phyloP scores from a whole-genome alignment of 2,888 invertebrate species.

The Lepeophtheirus nordmannii region DNA sequence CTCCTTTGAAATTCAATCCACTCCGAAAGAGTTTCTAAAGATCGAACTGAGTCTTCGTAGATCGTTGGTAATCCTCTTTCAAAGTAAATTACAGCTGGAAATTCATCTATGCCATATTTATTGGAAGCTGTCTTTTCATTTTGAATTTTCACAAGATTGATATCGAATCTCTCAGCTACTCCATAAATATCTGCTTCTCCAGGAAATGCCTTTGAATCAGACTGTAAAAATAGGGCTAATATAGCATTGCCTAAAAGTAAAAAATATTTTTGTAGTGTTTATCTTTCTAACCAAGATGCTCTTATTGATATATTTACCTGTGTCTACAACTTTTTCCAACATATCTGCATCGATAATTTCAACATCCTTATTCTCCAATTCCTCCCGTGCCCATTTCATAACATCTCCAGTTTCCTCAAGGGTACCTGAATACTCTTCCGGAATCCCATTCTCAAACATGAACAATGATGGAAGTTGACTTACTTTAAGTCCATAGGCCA shows the following conservation, averaged over 20 bases:
- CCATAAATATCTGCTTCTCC: neutral
- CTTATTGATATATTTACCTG: neutral
- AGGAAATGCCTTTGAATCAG: neutral
- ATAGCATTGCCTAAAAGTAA: neutral
- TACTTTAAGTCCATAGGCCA: neutral
- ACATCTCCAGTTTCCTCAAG: slow-evolving; percentile 6
- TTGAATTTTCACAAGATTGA: neutral
- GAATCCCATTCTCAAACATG: slow-evolving; percentile 76
- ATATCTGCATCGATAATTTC: neutral
- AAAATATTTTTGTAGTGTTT: neutral
- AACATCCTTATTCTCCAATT: neutral
- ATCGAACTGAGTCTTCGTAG: slow-evolving; percentile 36
- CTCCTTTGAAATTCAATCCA: slow-evolving; percentile 71
- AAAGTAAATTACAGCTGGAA: slow-evolving; percentile 72
- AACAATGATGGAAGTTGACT: slow-evolving; percentile 68
- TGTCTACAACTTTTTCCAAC: slow-evolving; percentile 1
- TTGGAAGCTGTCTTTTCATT: neutral
- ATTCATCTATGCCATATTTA: slow-evolving; percentile 64
- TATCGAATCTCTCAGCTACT: neutral
- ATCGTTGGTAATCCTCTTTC: slow-evolving; percentile 63
- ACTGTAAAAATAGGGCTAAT: neutral
- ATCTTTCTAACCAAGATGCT: neutral
- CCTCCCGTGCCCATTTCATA: slow-evolving; percentile 1
- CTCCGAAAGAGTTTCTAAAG: slow-evolving; percentile 61
- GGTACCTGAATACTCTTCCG: slow-evolving; percentile 44